Evolutionary conservation across 2,113 vertebrate species (phyloP).

Genomic region (Menura novaehollandiae): DNA sequence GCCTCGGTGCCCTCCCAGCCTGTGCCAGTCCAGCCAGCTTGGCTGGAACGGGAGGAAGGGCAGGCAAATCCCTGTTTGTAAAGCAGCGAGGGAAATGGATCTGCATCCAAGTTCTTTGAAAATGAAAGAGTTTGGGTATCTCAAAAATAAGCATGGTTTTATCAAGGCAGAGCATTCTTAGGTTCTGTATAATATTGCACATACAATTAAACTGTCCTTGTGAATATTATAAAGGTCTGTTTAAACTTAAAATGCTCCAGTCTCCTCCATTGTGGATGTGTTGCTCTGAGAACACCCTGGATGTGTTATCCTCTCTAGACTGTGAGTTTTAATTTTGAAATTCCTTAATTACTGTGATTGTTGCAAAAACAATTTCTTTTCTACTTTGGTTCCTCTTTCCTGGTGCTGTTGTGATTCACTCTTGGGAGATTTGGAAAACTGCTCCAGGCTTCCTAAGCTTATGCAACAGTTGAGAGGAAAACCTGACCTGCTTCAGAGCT

Average conservation of each 20-base stretch:
- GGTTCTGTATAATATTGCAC: neutral
- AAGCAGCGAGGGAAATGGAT: neutral
- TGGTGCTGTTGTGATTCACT: conserved; percentile 20
- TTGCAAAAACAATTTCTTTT: neutral
- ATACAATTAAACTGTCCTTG: neutral
- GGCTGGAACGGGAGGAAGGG: neutral
- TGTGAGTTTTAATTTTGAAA: neutral
- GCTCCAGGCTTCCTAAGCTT: conserved; percentile 5
- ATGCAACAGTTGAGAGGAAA: neutral
- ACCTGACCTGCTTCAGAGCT: neutral
- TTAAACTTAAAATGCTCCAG: neutral
- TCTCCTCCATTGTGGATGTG: neutral
- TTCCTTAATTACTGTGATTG: neutral
- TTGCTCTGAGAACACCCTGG: neutral
- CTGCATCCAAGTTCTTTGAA: neutral
- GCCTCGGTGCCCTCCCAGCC: neutral
- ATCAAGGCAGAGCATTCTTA: neutral
- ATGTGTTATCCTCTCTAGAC: neutral
- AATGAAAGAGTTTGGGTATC: neutral
- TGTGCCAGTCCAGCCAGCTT: neutral
- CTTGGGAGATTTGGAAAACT: neutral
- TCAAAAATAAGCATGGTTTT: neutral
- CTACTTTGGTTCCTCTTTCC: neutral
- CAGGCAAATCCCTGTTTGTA: neutral
- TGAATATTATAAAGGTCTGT: neutral